phyloP scores from a whole-genome alignment of 2,797 vertebrate genomes.

The Mycteria americana region DNA sequence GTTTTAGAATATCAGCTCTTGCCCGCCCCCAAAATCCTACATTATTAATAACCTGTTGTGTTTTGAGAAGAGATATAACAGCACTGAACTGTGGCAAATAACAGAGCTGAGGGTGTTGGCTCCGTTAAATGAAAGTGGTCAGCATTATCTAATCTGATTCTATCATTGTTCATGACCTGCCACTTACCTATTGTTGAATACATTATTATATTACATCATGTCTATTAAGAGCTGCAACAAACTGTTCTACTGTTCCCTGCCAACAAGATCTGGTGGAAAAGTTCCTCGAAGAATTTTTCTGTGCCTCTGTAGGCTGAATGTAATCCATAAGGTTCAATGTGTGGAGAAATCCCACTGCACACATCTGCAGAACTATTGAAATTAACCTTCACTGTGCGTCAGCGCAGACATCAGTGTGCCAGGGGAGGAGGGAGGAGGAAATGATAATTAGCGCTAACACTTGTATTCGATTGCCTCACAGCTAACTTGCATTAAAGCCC shows the following conservation, averaged over 20 bases:
- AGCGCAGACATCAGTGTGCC: fast-evolving
- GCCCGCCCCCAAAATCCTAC: not conserved
- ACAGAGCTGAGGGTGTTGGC: not conserved
- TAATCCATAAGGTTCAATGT: not conserved
- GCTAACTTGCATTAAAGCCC: not conserved
- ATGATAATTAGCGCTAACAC: not conserved
- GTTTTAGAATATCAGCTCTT: not conserved
- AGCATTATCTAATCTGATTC: not conserved
- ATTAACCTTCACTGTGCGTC: not conserved
- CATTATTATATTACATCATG: conserved; percentile 26
- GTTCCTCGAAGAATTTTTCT: not conserved
- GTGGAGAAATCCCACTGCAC: not conserved
- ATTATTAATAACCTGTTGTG: not conserved
- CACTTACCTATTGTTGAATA: conserved; percentile 13
- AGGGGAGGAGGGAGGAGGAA: not conserved
- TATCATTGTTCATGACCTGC: not conserved
- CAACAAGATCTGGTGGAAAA: not conserved
- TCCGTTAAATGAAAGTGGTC: not conserved
- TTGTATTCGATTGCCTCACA: not conserved
- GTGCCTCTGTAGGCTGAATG: not conserved
- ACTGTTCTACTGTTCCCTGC: conserved; percentile 12
- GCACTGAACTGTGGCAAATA: not conserved
- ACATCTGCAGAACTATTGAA: not conserved
- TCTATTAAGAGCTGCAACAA: conserved; percentile 32
- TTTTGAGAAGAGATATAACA: not conserved